Evolutionary conservation across 2,113 vertebrate species (phyloP).

Genomic region (Bufo bufo): DNA sequence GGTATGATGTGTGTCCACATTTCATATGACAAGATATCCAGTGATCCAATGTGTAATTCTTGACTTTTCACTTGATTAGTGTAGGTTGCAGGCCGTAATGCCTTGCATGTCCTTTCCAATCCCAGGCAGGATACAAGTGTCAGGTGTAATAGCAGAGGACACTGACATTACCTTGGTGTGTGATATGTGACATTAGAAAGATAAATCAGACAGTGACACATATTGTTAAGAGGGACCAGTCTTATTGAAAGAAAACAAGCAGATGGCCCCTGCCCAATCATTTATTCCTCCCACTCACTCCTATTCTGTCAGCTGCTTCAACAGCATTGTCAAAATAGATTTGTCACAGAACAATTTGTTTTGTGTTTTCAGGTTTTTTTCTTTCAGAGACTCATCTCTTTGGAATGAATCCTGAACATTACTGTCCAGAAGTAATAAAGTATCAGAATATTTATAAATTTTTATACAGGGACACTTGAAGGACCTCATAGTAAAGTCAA

Average conservation of each 20-base stretch:
- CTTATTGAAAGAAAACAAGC: conserved; percentile 64
- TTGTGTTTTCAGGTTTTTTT: conserved; percentile 22
- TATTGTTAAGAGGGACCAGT: conserved; percentile 67
- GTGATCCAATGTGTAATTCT: not conserved
- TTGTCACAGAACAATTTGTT: conserved; percentile 67
- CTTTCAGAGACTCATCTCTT: conserved; percentile 60
- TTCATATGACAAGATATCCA: not conserved
- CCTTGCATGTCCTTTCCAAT: not conserved
- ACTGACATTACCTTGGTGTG: conserved; percentile 37
- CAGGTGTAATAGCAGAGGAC: conserved; percentile 62
- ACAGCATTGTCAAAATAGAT: conserved; percentile 69
- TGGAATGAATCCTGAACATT: conserved; percentile 63
- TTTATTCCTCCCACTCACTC: conserved; percentile 65
- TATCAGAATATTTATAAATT: not conserved
- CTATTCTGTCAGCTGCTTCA: conserved; percentile 69
- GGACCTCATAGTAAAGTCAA: not conserved
- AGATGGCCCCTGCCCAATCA: conserved; percentile 62
- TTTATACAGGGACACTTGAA: not conserved
- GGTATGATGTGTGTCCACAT: not conserved
- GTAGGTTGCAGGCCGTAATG: not conserved
- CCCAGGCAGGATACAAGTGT: conserved; percentile 35
- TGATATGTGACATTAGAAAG: conserved; percentile 40
- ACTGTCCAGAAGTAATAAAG: not conserved
- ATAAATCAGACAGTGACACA: conserved; percentile 68
- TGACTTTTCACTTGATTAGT: not conserved